These are phyloP conservation scores for Heliothis subflexa DNA, from an alignment of 1,140 invertebrate genomes.

Conservation along the genomic window DNA sequence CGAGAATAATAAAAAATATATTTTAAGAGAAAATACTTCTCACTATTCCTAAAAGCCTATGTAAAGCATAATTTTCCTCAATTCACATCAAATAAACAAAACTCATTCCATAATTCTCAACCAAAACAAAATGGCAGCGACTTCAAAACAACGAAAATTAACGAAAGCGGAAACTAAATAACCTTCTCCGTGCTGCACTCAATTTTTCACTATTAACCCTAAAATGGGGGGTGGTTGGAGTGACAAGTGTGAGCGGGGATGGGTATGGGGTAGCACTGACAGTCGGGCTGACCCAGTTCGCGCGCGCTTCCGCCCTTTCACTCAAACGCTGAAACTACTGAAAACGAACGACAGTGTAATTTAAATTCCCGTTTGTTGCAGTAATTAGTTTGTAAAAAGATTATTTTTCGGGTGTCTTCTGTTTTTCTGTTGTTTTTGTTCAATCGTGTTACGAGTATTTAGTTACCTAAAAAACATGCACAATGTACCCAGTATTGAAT, in stretches of 20 bases:
- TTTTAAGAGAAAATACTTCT: background rate
- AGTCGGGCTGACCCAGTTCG: conserved; percentile 58
- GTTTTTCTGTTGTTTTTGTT: conserved; percentile 12
- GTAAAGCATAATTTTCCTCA: background rate
- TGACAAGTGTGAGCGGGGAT: conserved; percentile 37
- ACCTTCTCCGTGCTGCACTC: conserved; percentile 24
- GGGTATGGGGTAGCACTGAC: conserved; percentile 36
- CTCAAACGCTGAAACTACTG: conserved; percentile 58
- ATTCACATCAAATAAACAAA: background rate
- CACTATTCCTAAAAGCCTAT: background rate
- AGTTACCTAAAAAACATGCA: background rate
- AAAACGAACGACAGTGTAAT: conserved; percentile 45
- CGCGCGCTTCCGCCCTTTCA: conserved; percentile 60
- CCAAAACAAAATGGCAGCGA: background rate
- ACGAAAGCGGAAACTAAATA: conserved; percentile 32
- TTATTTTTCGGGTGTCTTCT: conserved; percentile 40
- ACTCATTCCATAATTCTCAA: background rate
- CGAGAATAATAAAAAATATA: background rate
- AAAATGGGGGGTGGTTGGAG: conserved; percentile 34
- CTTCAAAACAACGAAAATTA: conserved; percentile 11
- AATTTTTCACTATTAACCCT: conserved; percentile 47
- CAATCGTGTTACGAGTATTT: background rate
- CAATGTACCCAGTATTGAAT: too few species aligned
- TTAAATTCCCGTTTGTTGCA: conserved; percentile 43
- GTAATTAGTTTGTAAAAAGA: conserved; percentile 42